Percentiles rank a stretch among this genome's conserved stretches.
Conservation (phyloP, 1,140 invertebrate genomes). For the Phocides pigmalion region DNA sequence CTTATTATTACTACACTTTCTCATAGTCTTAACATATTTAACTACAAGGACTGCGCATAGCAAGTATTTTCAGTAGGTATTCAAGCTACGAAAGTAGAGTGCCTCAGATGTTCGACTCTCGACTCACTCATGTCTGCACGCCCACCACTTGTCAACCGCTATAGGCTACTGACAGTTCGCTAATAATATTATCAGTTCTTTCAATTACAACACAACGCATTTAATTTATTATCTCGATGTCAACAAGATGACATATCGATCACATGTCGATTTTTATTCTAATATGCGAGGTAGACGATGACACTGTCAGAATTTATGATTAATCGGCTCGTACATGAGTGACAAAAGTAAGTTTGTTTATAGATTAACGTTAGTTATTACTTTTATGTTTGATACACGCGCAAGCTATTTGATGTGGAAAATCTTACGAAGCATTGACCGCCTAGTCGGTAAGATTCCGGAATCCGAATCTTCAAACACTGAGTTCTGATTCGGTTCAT, state of each 20-base stretch:
- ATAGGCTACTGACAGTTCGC: slow-evolving; percentile 10
- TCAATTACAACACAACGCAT: slow-evolving; percentile 29
- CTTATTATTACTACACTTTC: not conserved
- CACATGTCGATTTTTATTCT: slow-evolving; percentile 20
- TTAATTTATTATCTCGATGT: slow-evolving; percentile 33
- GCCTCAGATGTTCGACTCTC: slow-evolving; percentile 22
- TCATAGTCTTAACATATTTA: not conserved
- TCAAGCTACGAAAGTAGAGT: slow-evolving; percentile 45
- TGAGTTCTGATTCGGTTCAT: too few species aligned
- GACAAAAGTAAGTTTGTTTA: too few species aligned
- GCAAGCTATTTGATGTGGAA: too few species aligned
- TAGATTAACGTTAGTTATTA: too few species aligned
- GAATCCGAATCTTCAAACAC: too few species aligned
- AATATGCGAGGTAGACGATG: not conserved
- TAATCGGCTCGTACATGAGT: too few species aligned
- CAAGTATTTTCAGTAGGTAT: slow-evolving; percentile 15
- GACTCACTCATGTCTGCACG: slow-evolving; percentile 26
- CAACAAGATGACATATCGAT: not conserved
- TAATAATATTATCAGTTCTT: slow-evolving; percentile 42
- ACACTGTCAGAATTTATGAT: too few species aligned
- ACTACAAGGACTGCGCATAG: slow-evolving; percentile 1
- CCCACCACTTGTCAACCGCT: slow-evolving; percentile 42
- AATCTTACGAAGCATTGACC: too few species aligned
- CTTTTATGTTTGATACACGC: too few species aligned
- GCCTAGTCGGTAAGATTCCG: too few species aligned